Conservation (phyloP, 2,888 invertebrate species). For the Campaea margaritaria region DNA sequence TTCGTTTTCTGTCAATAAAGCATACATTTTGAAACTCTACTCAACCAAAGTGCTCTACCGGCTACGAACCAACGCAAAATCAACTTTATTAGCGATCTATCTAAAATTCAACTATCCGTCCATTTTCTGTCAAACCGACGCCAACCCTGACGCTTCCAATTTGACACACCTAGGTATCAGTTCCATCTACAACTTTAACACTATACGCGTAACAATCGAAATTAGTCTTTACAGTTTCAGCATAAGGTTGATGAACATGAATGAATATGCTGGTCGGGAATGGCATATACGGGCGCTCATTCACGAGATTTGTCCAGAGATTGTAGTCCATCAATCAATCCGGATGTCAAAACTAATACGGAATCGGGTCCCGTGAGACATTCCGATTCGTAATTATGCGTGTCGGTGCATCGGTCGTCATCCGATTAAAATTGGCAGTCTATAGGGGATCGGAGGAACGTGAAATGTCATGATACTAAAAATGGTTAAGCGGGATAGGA, state of each 20-base stretch:
- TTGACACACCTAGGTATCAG: conserved; percentile 72
- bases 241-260: conserved; percentile 14
- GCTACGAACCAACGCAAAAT: conserved; percentile 42
- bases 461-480: conserved; percentile 39
- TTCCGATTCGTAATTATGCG: conserved; percentile 79
- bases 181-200: conserved; percentile 55
- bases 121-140: conserved; percentile 69
- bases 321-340: conserved; percentile 83
- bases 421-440: conserved; percentile 83
- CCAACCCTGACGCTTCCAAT: conserved; percentile 68
- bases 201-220: conserved; percentile 9
- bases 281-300: conserved; percentile 76
- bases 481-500: conserved; percentile 35
- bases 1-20: neutral
- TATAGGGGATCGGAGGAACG: conserved; percentile 64
- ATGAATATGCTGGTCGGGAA: conserved; percentile 41
- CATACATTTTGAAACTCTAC: conserved; percentile 13
- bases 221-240: conserved; percentile 18
- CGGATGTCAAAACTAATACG: conserved; percentile 85
- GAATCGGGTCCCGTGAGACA: conserved; percentile 79
- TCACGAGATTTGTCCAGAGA: conserved; percentile 78
- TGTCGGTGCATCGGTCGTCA: conserved; percentile 77
- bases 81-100: conserved; percentile 60
- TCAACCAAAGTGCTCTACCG: conserved; percentile 30
- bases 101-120: conserved; percentile 69